phyloP scores from a whole-genome alignment of 2,888 invertebrate species.

The Dicycla oo region DNA sequence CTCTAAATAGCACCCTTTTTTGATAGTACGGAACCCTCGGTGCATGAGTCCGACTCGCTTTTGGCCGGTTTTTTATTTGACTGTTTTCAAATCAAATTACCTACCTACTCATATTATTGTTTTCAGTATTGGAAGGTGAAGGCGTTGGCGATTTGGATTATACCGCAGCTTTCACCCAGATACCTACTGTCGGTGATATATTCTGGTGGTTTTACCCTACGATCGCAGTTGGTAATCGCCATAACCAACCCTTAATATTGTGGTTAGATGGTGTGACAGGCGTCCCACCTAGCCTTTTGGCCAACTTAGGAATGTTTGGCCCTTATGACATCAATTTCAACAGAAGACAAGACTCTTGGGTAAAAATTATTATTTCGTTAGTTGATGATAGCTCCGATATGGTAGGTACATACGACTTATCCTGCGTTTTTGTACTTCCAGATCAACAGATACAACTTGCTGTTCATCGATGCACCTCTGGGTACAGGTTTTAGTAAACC shows the following conservation, averaged over 20 bases:
- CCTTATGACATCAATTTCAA: slow-evolving; percentile 92
- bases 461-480: slow-evolving; percentile 97
- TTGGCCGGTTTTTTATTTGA: no score
- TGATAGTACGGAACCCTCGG: no score
- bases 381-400: not conserved
- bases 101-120: slow-evolving; percentile 1
- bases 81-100: not conserved
- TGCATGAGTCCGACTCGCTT: no score
- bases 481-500: slow-evolving; percentile 96
- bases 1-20: no score
- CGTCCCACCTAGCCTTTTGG: slow-evolving; percentile 94
- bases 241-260: slow-evolving; percentile 92
- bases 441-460: slow-evolving; percentile 93
- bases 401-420: not conserved
- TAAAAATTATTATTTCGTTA: slow-evolving; percentile 70
- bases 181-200: slow-evolving; percentile 93
- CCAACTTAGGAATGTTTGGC: slow-evolving; percentile 96
- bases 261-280: slow-evolving; percentile 98
- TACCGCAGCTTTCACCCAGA: slow-evolving; percentile 94
- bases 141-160: slow-evolving; percentile 91
- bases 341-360: slow-evolving; percentile 93
- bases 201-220: slow-evolving; percentile 97
- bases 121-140: slow-evolving; percentile 76
- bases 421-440: slow-evolving; percentile 72
- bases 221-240: slow-evolving; percentile 79